Evolutionary conservation across 2,113 vertebrate species (phyloP).

Genomic region (Siphamia tubifer): DNA sequence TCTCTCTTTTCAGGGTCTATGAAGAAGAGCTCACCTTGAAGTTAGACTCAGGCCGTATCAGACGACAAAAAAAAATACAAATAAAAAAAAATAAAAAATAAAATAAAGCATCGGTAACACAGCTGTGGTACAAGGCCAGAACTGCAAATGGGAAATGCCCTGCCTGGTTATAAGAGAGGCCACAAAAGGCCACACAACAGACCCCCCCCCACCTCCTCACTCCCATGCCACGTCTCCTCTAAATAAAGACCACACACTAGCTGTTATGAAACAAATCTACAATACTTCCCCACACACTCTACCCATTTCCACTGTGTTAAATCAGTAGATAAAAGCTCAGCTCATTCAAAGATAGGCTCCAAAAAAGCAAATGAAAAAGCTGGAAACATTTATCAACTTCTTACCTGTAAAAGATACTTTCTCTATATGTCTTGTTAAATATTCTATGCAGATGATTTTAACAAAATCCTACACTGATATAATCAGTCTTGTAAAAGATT

Average conservation of each 20-base stretch:
- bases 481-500: too few species aligned
- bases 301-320: too few species aligned
- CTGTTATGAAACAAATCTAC: conserved; percentile 6
- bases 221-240: conserved; percentile 5
- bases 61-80: conserved; percentile 48
- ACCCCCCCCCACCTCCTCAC: not conserved
- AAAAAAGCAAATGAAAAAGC: not conserved
- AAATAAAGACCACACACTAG: not conserved
- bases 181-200: conserved; percentile 4
- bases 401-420: not conserved
- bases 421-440: not conserved
- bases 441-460: not conserved
- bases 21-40: conserved; percentile 40
- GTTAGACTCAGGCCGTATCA: conserved; percentile 21
- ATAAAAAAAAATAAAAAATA: too few species aligned
- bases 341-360: not conserved
- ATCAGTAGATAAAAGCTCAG: too few species aligned
- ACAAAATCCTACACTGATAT: not conserved
- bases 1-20: not conserved
- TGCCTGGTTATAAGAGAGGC: conserved; percentile 14
- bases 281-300: not conserved
- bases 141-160: conserved; percentile 40
- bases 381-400: not conserved
- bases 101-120: conserved; percentile 51
- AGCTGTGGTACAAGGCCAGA: conserved; percentile 39